Evolutionary conservation across 2,113 vertebrate genomes (phyloP), one percentile per base, ranked within the genome.

Genomic region (Ochotona princeps): DNA sequence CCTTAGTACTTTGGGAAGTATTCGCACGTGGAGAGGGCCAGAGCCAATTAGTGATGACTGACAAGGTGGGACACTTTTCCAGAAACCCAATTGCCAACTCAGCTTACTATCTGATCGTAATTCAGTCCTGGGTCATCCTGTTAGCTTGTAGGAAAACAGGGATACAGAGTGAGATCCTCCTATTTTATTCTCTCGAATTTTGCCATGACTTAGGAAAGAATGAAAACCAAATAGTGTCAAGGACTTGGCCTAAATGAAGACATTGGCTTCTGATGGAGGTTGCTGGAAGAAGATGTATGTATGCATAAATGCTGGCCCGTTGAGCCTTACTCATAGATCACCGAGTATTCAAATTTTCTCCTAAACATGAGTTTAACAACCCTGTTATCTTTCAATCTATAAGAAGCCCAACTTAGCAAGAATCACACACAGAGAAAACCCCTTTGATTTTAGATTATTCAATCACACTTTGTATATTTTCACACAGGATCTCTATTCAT

Each of bases 181-280:
- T 87, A 12, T 67, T 78, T 67, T 35, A 85, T 38, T 86, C 23
- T 81, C 73, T 73, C 90, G 76, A 63, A 2, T 93, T 84, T 88
- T 74, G 28, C 32, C 25, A 79, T 57, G 79, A 85, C 13, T 70
- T 44, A 78, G 23, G 14, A 25, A 87, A 83, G 20, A 74, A 83
- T 47, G 66, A 84, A 60, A 92, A 73, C 28, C 47, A 85, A 90
- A 9, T 60, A 44, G 21, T 51, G 12, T 75, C 25, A 76, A 78
- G 57, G 61, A 13, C 0, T 26, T 87, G 67, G 60, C 26, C 35
- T 57, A 76, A 91, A 92, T 87, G 47, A 88, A 65, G 83, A 82
- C 17, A 51, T 51, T 32, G 51, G 44, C 14, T 92, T 93, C 67
- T 78, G 72, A 70, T 76, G 30, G 84, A 61, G 67, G 14, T 25